Conservation (phyloP, 1,140 invertebrate species). For the Drosophila eugracilis region DNA sequence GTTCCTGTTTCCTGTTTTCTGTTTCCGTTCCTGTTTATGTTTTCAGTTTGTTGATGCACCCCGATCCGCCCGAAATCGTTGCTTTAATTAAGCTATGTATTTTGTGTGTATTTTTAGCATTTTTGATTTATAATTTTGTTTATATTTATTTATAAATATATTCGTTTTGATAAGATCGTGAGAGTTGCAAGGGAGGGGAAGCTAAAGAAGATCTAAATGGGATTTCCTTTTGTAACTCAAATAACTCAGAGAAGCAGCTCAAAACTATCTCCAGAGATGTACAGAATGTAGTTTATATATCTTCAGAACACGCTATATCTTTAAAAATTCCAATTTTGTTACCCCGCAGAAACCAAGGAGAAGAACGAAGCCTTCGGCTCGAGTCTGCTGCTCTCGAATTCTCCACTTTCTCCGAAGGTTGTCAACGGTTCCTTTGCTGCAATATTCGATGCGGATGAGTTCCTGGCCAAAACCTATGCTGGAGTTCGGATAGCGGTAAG, state of each 20-base stretch:
- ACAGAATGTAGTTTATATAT: no score
- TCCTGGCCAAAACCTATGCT: conserved; percentile 92
- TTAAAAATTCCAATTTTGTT: background rate
- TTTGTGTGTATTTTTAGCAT: background rate
- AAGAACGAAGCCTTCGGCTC: conserved; percentile 95
- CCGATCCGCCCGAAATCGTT: conserved; percentile 46
- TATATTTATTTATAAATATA: background rate
- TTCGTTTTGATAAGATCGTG: background rate
- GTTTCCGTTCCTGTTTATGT: conserved; percentile 11
- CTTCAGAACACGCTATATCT: no score
- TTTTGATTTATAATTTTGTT: background rate
- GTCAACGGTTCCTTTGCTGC: conserved; percentile 98
- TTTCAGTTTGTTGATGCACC: conserved; percentile 46
- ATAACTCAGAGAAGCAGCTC: no score
- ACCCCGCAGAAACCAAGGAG: conserved; percentile 89
- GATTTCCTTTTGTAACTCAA: background rate
- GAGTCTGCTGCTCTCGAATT: conserved; percentile 96
- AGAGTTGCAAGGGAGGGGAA: background rate
- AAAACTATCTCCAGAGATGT: no score
- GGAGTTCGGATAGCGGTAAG: conserved; percentile 86
- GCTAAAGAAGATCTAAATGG: background rate
- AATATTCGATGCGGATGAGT: conserved; percentile 95
- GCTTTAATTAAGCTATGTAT: background rate
- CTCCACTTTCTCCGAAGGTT: conserved; percentile 98
- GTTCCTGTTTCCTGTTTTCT: conserved; percentile 1